Evolutionary conservation across 1,140 invertebrate species (phyloP).

Genomic region (Pseudoatta argentina): DNA sequence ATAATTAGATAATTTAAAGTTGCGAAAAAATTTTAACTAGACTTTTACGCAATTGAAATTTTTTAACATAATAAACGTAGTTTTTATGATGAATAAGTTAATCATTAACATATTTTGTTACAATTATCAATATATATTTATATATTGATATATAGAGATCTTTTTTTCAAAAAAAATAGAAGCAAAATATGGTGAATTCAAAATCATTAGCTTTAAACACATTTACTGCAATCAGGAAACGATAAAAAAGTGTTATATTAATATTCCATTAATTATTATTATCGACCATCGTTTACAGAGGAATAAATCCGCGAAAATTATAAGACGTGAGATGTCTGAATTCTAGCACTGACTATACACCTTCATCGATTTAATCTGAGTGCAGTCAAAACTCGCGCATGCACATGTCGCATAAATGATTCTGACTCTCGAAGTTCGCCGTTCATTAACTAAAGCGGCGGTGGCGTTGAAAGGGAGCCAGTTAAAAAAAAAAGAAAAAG

Average conservation of each 20-base stretch:
- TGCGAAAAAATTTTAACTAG: neutral
- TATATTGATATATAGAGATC: neutral
- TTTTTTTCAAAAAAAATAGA: neutral
- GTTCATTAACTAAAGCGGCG: constrained; percentile 1
- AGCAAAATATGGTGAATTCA: neutral
- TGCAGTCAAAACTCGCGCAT: constrained; percentile 37
- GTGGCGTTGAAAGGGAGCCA: constrained; percentile 24
- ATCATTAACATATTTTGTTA: neutral
- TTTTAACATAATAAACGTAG: neutral
- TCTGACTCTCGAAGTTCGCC: constrained; percentile 10
- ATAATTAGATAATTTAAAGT: constrained; percentile 44
- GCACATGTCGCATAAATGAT: constrained; percentile 52
- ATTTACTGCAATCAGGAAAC: neutral
- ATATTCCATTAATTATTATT: neutral
- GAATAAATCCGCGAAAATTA: neutral
- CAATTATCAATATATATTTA: neutral
- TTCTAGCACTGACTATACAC: constrained; percentile 28
- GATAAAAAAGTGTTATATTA: neutral
- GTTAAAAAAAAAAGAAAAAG: constrained; percentile 17
- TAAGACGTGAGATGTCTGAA: neutral
- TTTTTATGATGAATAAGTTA: neutral
- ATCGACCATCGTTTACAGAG: neutral
- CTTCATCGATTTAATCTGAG: constrained; percentile 17
- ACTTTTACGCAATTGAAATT: neutral
- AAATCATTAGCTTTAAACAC: neutral